Conservation (phyloP, 2,113 vertebrate species). For the Mobula hypostoma region DNA sequence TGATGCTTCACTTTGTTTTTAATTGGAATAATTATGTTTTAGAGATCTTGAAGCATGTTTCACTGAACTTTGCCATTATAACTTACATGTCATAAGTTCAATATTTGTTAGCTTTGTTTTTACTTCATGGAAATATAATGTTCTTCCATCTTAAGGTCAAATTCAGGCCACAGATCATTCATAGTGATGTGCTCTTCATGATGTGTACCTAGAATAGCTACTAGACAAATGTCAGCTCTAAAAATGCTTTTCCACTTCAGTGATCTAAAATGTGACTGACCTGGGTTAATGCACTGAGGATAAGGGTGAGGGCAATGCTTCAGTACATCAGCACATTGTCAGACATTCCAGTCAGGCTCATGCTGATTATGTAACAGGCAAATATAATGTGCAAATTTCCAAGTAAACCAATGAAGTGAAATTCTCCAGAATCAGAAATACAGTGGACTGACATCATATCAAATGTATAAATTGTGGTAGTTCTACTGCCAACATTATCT, state of each 20-base stretch:
- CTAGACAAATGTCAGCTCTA: neutral
- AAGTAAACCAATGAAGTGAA: neutral
- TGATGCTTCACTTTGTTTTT: neutral
- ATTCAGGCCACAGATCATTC: neutral
- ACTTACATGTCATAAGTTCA: neutral
- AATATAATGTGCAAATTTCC: neutral
- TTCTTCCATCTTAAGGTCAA: neutral
- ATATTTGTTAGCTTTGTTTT: neutral
- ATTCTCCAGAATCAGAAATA: neutral
- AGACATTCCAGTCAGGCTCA: neutral
- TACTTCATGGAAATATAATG: neutral
- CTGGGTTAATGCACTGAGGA: neutral
- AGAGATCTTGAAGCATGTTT: neutral
- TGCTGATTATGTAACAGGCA: neutral
- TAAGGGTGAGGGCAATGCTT: neutral
- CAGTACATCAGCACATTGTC: neutral
- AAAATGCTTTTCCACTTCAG: neutral
- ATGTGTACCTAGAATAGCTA: neutral
- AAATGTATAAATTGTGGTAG: neutral
- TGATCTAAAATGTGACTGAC: neutral
- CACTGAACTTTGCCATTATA: neutral
- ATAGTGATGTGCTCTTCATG: neutral
- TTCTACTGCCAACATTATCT: neutral
- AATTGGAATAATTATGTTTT: neutral
- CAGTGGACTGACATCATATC: neutral